A percentile compares a stretch with the other conserved stretches of the same genome.
Evolutionary conservation across 2,113 vertebrate genomes (phyloP).

Genomic region (Antennarius striatus): DNA sequence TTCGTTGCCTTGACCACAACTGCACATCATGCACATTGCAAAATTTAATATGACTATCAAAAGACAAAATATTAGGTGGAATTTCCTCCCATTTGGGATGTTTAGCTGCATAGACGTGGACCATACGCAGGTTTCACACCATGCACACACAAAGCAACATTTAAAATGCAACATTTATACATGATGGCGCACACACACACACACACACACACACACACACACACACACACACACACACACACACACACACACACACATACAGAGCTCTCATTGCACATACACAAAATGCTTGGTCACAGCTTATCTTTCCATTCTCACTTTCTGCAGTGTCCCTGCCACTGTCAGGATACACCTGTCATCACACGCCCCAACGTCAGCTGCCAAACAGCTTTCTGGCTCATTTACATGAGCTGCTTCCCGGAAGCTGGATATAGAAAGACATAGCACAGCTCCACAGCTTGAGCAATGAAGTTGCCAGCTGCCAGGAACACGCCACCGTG

Average conservation of each 20-base stretch:
- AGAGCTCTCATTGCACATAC: constrained; percentile 47
- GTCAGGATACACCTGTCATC: constrained; percentile 72
- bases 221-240: too few relatives aligned
- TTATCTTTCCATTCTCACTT: constrained; percentile 63
- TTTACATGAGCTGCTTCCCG: constrained; percentile 51
- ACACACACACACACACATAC: neutral
- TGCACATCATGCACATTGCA: constrained; percentile 9
- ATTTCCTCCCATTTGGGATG: neutral
- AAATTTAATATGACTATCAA: neutral
- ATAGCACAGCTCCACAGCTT: constrained; percentile 17
- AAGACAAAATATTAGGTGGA: neutral
- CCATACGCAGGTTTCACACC: neutral
- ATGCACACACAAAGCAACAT: neutral
- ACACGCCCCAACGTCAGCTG: constrained; percentile 26
- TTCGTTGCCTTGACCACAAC: constrained; percentile 43
- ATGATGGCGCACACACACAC: neutral
- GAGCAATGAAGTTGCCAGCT: constrained; percentile 16
- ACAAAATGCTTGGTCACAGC: constrained; percentile 40
- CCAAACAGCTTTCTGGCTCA: constrained; percentile 42
- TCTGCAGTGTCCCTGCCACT: constrained; percentile 34
- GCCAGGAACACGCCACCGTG: neutral
- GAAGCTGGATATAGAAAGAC: constrained; percentile 57
- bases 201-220: too few relatives aligned
- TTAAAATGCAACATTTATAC: neutral
- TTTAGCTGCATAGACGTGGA: neutral